Percentiles rank a stretch among this genome's conserved stretches.
Conservation (phyloP, 2,797 vertebrate genomes). For the Sus cebifrons region DNA sequence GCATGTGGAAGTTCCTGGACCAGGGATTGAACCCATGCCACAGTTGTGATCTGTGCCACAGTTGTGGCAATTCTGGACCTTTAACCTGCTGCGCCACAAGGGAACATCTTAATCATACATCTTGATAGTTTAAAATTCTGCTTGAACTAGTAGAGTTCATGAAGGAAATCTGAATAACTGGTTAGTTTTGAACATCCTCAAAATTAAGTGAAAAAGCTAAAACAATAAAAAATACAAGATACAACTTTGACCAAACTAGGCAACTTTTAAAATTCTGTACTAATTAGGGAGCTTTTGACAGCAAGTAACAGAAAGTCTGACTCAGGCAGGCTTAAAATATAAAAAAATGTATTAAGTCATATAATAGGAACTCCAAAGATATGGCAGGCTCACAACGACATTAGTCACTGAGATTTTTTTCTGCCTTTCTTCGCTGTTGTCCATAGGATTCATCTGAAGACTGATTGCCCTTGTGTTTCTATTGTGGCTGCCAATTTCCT, state of each 20-base stretch:
- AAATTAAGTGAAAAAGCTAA: conserved; percentile 17
- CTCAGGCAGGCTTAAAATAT: conserved; percentile 16
- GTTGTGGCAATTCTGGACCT: no score
- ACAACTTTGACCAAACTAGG: not conserved
- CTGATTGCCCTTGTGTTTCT: not conserved
- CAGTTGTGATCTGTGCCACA: no score
- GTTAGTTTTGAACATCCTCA: not conserved
- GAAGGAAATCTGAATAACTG: not conserved
- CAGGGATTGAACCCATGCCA: no score
- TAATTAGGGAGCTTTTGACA: conserved; percentile 1
- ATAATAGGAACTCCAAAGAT: not conserved
- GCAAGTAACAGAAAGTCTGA: conserved; percentile 16
- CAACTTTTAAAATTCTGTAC: conserved; percentile 23
- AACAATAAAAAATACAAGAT: conserved; percentile 3
- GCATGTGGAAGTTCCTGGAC: no score
- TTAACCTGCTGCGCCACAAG: no score
- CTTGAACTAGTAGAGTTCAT: not conserved
- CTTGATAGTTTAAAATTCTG: not conserved
- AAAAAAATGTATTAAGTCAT: not conserved
- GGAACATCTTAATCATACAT: no score
- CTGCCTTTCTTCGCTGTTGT: not conserved
- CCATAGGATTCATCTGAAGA: not conserved
- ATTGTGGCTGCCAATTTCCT: not conserved
- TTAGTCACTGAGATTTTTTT: not conserved
- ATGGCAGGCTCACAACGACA: not conserved